Evolutionary conservation across 2,797 vertebrate species (phyloP), one percentile per base, ranked within the genome.

Genomic region (Gallirallus australis): DNA sequence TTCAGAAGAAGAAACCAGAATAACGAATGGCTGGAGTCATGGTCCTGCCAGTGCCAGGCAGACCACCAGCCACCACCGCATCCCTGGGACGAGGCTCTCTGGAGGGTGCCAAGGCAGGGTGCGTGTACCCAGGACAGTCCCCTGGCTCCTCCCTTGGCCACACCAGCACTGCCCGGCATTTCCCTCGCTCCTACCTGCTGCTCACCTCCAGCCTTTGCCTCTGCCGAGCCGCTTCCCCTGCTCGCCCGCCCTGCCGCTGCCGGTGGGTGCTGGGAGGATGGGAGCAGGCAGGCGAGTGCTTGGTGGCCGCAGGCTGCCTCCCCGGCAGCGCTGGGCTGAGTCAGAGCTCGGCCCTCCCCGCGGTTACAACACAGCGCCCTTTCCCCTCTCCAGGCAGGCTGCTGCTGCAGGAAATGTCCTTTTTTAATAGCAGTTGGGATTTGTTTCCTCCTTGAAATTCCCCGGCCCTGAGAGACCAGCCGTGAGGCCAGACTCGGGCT

Each of bases 321-420:
- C 40, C 15, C 2, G 2, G 72, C 17, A 0, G 71, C 0, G 4
- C 76, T 70, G 96, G 81, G 93, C 90, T 95, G 96, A 89, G 85
- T 86, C 95, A 96, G 87, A 93, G 91, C 95, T 79, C 17, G 35
- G 76, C 90, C 96, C 95, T 95, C 96, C 96, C 95, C 54, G 3
- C 0, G 11, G 65, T 97, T 97, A 97, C 95, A 97, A 96, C 96
- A 97, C 94, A 54, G 96, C 4, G 90, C 96, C 96, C 96, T 96
- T 97, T 97, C 96, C 93, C 96, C 96, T 95, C 92, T 95, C 95
- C 95, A 93, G 87, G 69, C 87, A 84, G 82, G 71, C 84, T 18
- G 11, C 24, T 3, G 9, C 95, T 65, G 88, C 96, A 96, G 96
- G 96, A 97, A 97, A 95, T 91, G 90, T 94, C 94, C 88, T 93